Percentiles rank a stretch among this genome's conserved stretches.
These are phyloP conservation scores for Acronicta alni DNA, from an alignment of 2,888 invertebrate species.

Conservation along the genomic window DNA sequence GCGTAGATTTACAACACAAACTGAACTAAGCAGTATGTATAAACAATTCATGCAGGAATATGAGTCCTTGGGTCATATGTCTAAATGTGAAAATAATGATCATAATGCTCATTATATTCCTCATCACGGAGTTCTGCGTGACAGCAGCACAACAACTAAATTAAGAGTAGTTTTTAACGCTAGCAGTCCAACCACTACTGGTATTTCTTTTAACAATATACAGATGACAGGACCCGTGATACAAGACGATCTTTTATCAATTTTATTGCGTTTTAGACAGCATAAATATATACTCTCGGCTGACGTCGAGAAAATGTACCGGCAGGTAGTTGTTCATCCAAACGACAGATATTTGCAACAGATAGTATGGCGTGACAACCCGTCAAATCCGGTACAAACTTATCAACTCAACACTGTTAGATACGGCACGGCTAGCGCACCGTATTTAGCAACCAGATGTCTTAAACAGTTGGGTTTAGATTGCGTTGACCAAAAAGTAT, in stretches of 20 bases:
- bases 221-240: too few relatives aligned
- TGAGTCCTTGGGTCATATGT: conserved; percentile 11
- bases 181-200: too few relatives aligned
- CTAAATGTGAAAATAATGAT: not conserved
- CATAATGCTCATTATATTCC: not conserved
- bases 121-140: not conserved
- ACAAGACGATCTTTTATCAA: too few relatives aligned
- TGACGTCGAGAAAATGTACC: too few relatives aligned
- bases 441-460: not conserved
- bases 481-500: not conserved
- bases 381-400: not conserved
- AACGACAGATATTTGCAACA: not conserved
- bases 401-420: conserved; percentile 5
- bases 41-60: conserved; percentile 12
- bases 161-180: too few relatives aligned
- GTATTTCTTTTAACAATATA: too few relatives aligned
- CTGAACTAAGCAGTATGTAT: not conserved
- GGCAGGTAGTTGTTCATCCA: too few relatives aligned
- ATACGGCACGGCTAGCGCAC: conserved; percentile 10
- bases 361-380: conserved; percentile 7
- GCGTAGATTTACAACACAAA: conserved; percentile 1
- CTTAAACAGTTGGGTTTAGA: not conserved
- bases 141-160: too few relatives aligned
- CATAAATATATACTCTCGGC: too few relatives aligned
- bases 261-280: too few relatives aligned